Evolutionary conservation across 2,113 vertebrate genomes (phyloP).

Genomic region (Zeus faber): DNA sequence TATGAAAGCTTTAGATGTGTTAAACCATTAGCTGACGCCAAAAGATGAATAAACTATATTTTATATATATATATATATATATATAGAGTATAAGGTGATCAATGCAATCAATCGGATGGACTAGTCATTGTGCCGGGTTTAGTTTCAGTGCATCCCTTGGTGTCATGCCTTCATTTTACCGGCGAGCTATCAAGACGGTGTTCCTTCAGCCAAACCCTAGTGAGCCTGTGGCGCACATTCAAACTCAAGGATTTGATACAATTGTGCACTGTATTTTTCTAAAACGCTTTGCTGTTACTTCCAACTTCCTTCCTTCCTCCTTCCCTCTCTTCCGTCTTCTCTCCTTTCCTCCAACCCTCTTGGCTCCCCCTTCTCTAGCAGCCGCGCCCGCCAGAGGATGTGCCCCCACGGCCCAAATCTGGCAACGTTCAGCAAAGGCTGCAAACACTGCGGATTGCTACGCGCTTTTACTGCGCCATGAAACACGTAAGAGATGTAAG

Average conservation of each 20-base stretch:
- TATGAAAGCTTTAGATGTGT: too few species aligned
- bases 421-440: slow-evolving; percentile 77
- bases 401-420: slow-evolving; percentile 72
- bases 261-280: slow-evolving; percentile 34
- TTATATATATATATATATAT: too few species aligned
- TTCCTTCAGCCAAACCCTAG: too few species aligned
- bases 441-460: slow-evolving; percentile 77
- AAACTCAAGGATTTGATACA: neutral
- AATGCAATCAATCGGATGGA: too few species aligned
- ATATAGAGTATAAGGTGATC: too few species aligned
- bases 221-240: too few species aligned
- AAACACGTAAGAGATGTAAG: slow-evolving; percentile 79
- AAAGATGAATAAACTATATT: too few species aligned
- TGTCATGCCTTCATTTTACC: too few species aligned
- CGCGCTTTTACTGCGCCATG: slow-evolving; percentile 78
- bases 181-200: too few species aligned
- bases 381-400: slow-evolving; percentile 69
- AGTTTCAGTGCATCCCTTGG: too few species aligned
- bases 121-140: too few species aligned
- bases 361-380: slow-evolving; percentile 63
- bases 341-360: slow-evolving; percentile 50
- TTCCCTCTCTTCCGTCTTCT: slow-evolving; percentile 56
- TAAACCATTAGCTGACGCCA: too few species aligned
- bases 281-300: slow-evolving; percentile 72
- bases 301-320: slow-evolving; percentile 72